These are phyloP conservation scores for Canis aureus DNA, from an alignment of 2,113 vertebrate species.

Conservation along the genomic window DNA sequence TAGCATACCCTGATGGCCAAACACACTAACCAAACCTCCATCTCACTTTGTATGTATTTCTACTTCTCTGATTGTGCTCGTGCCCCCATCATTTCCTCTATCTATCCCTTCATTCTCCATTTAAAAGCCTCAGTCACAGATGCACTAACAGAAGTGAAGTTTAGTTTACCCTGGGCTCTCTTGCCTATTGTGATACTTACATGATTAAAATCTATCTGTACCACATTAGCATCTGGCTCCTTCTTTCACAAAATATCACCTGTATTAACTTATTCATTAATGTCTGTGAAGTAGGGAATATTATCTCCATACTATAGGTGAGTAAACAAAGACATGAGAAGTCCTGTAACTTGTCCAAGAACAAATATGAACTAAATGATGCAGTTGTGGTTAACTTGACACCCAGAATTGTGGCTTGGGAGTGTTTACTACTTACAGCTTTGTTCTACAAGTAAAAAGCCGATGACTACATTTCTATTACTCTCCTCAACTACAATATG, in stretches of 20 bases:
- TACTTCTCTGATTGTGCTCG: neutral
- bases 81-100: fast-evolving
- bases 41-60: neutral
- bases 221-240: fast-evolving
- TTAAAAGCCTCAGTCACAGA: neutral
- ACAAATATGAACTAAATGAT: neutral
- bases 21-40: neutral
- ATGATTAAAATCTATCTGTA: neutral
- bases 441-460: neutral
- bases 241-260: neutral
- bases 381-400: neutral
- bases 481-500: neutral
- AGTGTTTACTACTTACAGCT: neutral
- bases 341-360: neutral
- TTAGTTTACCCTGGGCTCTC: neutral
- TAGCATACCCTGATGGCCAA: neutral
- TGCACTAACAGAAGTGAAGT: neutral
- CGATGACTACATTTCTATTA: neutral
- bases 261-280: neutral
- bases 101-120: neutral
- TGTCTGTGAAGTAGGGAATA: neutral
- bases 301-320: neutral
- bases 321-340: neutral
- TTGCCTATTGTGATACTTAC: neutral
- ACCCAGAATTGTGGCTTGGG: neutral